These are phyloP conservation scores for Meandrina meandrites DNA, from an alignment of 92 coral and sea anemone genomes.

Conservation along the genomic window DNA sequence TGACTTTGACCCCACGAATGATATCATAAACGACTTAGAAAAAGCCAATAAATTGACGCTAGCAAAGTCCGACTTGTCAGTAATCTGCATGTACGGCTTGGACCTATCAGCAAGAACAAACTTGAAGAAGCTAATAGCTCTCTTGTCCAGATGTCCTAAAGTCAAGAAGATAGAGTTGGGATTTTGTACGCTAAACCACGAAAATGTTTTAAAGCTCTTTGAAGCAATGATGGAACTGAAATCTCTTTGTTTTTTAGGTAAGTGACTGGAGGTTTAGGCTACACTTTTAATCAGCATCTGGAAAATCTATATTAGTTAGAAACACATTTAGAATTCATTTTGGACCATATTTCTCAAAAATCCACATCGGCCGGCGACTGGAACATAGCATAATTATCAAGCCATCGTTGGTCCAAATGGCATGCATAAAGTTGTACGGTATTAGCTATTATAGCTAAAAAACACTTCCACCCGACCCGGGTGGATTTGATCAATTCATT, in stretches of 20 bases:
- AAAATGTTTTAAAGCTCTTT: slow-evolving; percentile 1
- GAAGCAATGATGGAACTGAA: slow-evolving; percentile 32
- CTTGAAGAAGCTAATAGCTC: slow-evolving; percentile 14
- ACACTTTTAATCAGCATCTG: background rate
- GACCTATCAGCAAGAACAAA: slow-evolving; percentile 22
- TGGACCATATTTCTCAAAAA: background rate
- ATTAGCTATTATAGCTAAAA: background rate
- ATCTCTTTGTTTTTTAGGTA: slow-evolving; percentile 21
- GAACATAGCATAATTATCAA: background rate
- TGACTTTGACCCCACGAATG: slow-evolving; percentile 30
- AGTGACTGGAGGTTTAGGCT: background rate
- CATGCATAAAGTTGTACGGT: background rate
- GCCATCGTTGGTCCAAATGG: background rate
- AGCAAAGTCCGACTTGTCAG: slow-evolving; percentile 14
- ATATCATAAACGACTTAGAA: slow-evolving; percentile 10
- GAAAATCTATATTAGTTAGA: background rate
- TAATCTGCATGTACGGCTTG: slow-evolving; percentile 36
- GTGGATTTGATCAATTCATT: background rate
- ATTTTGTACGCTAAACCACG: slow-evolving; percentile 35
- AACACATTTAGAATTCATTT: background rate
- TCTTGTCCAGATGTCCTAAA: slow-evolving; percentile 40
- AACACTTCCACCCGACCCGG: background rate
- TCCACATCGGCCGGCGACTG: background rate
- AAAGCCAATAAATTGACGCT: slow-evolving; percentile 18
- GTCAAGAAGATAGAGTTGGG: slow-evolving; percentile 40